Evolutionary conservation across 2,888 invertebrate genomes (phyloP), one percentile per base, ranked within the genome.

Genomic region (Uloborus plumipes): DNA sequence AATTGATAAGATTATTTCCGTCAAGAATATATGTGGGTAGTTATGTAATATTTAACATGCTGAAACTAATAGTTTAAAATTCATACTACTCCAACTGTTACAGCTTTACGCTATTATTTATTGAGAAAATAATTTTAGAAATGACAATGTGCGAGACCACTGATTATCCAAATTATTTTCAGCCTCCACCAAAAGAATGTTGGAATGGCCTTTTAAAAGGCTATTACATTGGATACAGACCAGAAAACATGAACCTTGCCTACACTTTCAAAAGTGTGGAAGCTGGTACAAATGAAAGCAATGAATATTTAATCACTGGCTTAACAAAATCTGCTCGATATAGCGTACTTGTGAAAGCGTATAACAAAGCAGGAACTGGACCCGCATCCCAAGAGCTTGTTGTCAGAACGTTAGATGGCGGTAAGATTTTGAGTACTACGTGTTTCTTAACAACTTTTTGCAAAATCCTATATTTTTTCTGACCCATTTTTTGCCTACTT

Each of bases 161-260:
- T 16, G 16, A 53, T n/a, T 53, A 53, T 50, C 53, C 13, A 11
- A 16, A 14, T 11, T 39, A 1, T 64, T 80, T 64, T 14, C n/a
- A 84, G 84, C 75, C 86, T 13, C 87, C 87, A 15, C 86, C 87
- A 4, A 84, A 80, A 58, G 86, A 86, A 65, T 74, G 74, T 49
- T 86, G 86, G 85, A 86, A 86, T 61, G 87, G 86, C 1, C 77
- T 85, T 31, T 51, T 87, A 20, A 83, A 83, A 39, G 86, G 86
- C 0, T 87, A 85, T 64, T 85, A 85, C 53, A 79, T 87, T 2
- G 86, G 86, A 7, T 86, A 84, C 64, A 76, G 72, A 73, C 55
- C 80, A 14, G 78, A 84, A 18, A 83, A 79, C 1, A 72, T 83
- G 22, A 81, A 83, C 18, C 81, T 76, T 18, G 81, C 86, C 6